Conservation (phyloP, 2,888 invertebrate species). For the Tromatobia lineatoria region DNA sequence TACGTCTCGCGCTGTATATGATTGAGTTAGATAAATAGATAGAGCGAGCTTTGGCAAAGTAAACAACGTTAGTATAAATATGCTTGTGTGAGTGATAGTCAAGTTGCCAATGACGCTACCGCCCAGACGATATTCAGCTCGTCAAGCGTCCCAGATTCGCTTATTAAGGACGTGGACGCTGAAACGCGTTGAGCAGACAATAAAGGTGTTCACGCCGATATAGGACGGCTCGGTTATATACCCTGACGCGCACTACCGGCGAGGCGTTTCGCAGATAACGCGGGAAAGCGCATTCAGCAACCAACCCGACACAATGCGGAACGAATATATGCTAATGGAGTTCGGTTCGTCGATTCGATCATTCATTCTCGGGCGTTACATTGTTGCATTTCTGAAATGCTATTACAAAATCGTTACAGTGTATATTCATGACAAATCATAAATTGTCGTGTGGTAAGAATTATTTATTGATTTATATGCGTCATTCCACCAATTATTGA, state of each 20-base stretch:
- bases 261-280: conserved; percentile 45
- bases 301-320: conserved; percentile 40
- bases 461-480: background rate
- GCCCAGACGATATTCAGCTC: conserved; percentile 54
- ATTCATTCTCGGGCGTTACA: background rate
- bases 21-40: conserved; percentile 4
- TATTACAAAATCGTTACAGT: background rate
- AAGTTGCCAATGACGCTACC: conserved; percentile 56
- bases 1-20: background rate
- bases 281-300: conserved; percentile 42
- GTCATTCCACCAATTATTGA: no score
- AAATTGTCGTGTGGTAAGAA: background rate
- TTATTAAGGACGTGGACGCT: conserved; percentile 69
- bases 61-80: background rate
- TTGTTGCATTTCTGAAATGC: background rate
- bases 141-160: conserved; percentile 70
- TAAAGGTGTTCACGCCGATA: conserved; percentile 43
- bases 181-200: conserved; percentile 56
- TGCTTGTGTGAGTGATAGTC: conserved; percentile 12
- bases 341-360: conserved; percentile 18
- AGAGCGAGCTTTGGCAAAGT: background rate
- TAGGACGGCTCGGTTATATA: background rate
- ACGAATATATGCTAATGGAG: conserved; percentile 50
- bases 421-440: background rate
- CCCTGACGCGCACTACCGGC: conserved; percentile 19